phyloP scores from a whole-genome alignment of 2,888 invertebrate species.

The Marronus borbonicus region DNA sequence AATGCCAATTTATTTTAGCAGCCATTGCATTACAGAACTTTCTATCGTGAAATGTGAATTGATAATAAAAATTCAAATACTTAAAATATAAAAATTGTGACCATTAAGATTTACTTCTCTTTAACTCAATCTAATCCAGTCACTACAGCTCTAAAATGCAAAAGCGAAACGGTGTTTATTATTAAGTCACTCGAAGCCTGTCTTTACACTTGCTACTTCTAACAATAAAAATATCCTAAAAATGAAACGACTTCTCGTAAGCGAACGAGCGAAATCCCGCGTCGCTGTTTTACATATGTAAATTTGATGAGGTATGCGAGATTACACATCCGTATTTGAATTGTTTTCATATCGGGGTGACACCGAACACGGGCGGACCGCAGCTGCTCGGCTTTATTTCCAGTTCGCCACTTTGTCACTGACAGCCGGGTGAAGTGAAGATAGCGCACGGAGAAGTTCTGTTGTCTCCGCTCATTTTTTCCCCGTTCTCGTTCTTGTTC shows the following conservation, averaged over 20 bases:
- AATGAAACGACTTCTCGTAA: not conserved
- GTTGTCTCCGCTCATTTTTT: constrained; percentile 48
- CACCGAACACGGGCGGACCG: constrained; percentile 63
- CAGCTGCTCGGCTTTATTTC: constrained; percentile 67
- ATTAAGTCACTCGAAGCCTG: too few relatives aligned
- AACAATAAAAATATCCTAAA: constrained; percentile 54
- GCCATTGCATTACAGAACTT: too few relatives aligned
- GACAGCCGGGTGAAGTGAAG: constrained; percentile 62
- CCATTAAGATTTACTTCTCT: too few relatives aligned
- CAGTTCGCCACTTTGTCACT: constrained; percentile 67
- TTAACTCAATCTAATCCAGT: too few relatives aligned
- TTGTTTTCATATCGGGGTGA: constrained; percentile 65
- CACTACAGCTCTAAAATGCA: too few relatives aligned
- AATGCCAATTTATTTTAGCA: too few relatives aligned
- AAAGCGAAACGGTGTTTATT: too few relatives aligned
- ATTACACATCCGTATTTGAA: constrained; percentile 60
- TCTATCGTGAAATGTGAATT: too few relatives aligned
- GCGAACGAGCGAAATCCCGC: constrained; percentile 53
- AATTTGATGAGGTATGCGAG: constrained; percentile 61
- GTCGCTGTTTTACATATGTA: constrained; percentile 61
- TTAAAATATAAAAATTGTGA: too few relatives aligned
- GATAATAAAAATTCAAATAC: too few relatives aligned
- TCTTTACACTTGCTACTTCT: constrained; percentile 17
- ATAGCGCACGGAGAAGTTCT: constrained; percentile 61
- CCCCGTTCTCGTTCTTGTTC: constrained; percentile 31